Conservation (phyloP, 2,113 vertebrate genomes). For the Ptilonorhynchus violaceus region DNA sequence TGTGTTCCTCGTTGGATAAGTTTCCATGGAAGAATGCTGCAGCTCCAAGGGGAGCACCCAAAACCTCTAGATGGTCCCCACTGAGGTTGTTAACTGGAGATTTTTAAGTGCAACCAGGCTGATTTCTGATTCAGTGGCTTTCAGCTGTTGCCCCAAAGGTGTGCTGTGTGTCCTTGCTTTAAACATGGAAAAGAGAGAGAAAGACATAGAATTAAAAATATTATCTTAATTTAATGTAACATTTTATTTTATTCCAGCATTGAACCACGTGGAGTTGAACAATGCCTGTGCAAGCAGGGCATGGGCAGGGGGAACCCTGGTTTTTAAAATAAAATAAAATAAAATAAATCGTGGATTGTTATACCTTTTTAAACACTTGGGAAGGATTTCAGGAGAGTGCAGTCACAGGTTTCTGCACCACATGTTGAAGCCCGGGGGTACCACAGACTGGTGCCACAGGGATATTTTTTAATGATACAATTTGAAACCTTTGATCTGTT, state of each 20-base stretch:
- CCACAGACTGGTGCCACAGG: accelerated
- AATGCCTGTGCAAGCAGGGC: neutral
- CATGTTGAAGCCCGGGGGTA: neutral
- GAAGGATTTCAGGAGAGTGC: neutral
- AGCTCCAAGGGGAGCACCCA: neutral
- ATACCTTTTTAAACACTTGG: neutral
- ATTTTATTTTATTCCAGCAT: neutral
- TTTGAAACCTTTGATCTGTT: neutral
- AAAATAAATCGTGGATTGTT: neutral
- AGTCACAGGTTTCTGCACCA: neutral
- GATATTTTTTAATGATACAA: neutral
- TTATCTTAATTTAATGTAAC: neutral
- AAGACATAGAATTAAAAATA: neutral
- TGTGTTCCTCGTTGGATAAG: accelerated
- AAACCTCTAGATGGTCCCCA: neutral
- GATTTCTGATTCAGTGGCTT: neutral
- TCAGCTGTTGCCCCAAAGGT: neutral
- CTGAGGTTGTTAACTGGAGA: neutral
- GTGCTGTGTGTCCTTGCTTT: neutral
- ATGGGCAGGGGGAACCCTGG: neutral
- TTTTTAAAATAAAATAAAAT: neutral
- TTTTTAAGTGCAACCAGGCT: neutral
- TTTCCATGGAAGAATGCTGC: neutral
- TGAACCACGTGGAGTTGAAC: neutral
- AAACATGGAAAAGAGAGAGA: neutral